Conservation (phyloP, 2,113 vertebrate genomes). For the Scortum barcoo region DNA sequence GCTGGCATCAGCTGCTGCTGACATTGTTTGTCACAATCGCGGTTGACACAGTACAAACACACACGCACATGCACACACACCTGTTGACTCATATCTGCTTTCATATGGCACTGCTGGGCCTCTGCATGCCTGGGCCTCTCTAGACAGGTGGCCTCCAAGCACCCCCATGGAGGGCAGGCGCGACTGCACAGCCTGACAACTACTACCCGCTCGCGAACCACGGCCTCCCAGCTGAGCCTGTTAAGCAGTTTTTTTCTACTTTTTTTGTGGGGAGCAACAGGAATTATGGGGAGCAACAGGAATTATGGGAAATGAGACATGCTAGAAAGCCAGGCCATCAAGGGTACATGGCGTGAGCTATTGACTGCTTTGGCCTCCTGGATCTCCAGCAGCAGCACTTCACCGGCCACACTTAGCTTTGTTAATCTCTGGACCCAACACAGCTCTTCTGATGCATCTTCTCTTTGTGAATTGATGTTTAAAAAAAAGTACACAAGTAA, state of each 20-base stretch:
- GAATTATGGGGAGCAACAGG: not conserved
- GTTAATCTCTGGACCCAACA: not conserved
- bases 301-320: not conserved
- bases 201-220: constrained; percentile 28
- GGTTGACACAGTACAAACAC: constrained; percentile 56
- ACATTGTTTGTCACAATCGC: constrained; percentile 72
- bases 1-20: constrained; percentile 77
- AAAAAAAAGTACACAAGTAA: too few species aligned
- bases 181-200: constrained; percentile 40
- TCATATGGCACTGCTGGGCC: constrained; percentile 76
- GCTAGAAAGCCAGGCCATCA: not conserved
- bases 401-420: not conserved
- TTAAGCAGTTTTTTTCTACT: not conserved
- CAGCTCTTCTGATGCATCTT: not conserved
- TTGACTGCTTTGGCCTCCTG: not conserved
- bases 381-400: not conserved
- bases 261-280: not conserved
- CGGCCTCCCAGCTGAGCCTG: constrained; percentile 22
- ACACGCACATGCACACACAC: constrained; percentile 62
- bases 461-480: not conserved
- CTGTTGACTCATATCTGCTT: constrained; percentile 85
- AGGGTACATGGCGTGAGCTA: not conserved
- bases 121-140: constrained; percentile 54
- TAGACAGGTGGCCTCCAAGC: constrained; percentile 79
- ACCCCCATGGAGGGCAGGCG: constrained; percentile 44